Evolutionary conservation across 2,113 vertebrate species (phyloP).

Genomic region (Sebastes fasciatus): DNA sequence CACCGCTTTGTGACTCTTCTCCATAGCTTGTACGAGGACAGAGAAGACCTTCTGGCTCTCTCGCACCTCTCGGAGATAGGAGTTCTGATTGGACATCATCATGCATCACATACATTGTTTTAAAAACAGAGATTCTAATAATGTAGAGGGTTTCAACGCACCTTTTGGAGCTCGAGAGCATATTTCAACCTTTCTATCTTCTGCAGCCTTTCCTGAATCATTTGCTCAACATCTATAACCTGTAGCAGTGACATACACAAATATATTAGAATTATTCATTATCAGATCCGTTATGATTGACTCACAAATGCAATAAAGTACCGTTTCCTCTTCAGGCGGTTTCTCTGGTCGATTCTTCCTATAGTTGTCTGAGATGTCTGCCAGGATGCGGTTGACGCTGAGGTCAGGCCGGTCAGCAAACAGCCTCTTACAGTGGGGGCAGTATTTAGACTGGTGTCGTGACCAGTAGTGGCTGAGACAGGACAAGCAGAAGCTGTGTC

Average conservation of each 20-base stretch:
- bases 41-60: constrained; percentile 84
- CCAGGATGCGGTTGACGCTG: constrained; percentile 80
- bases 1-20: constrained; percentile 80
- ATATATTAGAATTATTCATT: background rate
- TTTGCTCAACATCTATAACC: constrained; percentile 72
- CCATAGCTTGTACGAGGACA: constrained; percentile 76
- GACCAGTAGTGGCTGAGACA: constrained; percentile 81
- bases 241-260: constrained; percentile 33
- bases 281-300: background rate
- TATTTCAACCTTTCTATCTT: constrained; percentile 79
- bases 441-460: constrained; percentile 74
- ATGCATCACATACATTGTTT: constrained; percentile 2
- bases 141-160: constrained; percentile 22
- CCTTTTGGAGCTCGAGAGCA: constrained; percentile 80
- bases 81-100: constrained; percentile 69
- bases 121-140: background rate
- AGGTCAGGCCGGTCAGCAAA: constrained; percentile 76
- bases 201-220: constrained; percentile 81
- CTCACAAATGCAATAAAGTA: constrained; percentile 36
- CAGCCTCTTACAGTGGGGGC: constrained; percentile 77
- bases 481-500: constrained; percentile 85
- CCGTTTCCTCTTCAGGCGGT: constrained; percentile 65
- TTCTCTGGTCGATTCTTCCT: constrained; percentile 68
- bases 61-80: constrained; percentile 81
- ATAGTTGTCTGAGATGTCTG: constrained; percentile 80